Base-by-base conservation (phyloP, 2,888 invertebrate genomes). In the Troilus luridus region DNA sequence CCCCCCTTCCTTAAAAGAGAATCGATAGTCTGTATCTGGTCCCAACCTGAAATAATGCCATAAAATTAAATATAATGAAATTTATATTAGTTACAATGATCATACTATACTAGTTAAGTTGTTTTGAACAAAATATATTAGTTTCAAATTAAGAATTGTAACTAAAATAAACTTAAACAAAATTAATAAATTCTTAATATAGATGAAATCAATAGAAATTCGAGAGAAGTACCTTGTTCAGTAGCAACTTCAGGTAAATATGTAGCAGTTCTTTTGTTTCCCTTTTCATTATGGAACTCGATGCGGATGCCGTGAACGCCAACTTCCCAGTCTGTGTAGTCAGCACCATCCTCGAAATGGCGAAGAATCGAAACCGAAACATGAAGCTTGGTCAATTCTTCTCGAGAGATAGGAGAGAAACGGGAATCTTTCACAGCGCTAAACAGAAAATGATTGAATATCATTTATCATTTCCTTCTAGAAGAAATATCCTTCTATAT, bases 391-490 rank as follows among this genome's bases (percentile, higher is more conserved):
- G 98, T 96, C 93, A 99, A 96, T 95, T 99, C 99, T 90, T 99
- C 98, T 92, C 97, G 96, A 17, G 97, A 97, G 93, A 99, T 98
- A 10, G 99, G 99, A 93, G 97, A 96, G 95, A 99, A 99, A 64
- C 99, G 97, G 60, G 98, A 98, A 95, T 99, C 99, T 94, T 98
- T 98, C 94, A 99, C 96, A 93, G 99, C 99, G 95, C 99, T 99
- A 90, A 90, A 88, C 56, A 90, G 27, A 77, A 19, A 17, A 9
- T 7, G 11, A 41, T 27, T 27, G 12, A 7, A 77, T 41, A 17
- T 77, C 12, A 72, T 24, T 41, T 41, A 41, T 41, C 41, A 41
- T 41, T 41, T 41, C 41, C 41, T 41, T 41, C 41, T 41, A 41
- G 41, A 41, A 41, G 41, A 41, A 41, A 41, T 41, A 41, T 41